Evolutionary conservation across 2,113 vertebrate genomes (phyloP).

Genomic region (Numenius arquata): DNA sequence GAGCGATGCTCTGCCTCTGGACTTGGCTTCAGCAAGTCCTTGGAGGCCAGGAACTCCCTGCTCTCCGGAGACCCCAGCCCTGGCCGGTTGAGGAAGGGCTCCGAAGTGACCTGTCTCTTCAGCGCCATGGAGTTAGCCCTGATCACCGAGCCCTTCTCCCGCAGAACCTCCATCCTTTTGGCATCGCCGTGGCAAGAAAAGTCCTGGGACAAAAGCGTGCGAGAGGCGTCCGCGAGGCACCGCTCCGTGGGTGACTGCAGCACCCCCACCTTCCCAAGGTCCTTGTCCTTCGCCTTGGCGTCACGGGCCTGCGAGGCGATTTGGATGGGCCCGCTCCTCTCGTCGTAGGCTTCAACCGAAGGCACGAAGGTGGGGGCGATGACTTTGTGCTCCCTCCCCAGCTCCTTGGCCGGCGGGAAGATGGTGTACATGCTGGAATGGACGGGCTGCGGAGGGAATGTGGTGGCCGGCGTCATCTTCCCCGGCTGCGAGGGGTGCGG

Average conservation of each 20-base stretch:
- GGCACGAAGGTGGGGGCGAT: constrained; percentile 94
- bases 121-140: constrained; percentile 81
- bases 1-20: constrained; percentile 75
- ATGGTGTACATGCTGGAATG: constrained; percentile 79
- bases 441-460: constrained; percentile 74
- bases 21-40: constrained; percentile 81
- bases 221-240: constrained; percentile 66
- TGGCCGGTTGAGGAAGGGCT: constrained; percentile 74
- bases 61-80: constrained; percentile 80
- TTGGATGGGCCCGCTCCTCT: constrained; percentile 89
- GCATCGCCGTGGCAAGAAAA: constrained; percentile 74
- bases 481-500: constrained; percentile 65
- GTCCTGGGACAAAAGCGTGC: constrained; percentile 74
- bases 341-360: constrained; percentile 93
- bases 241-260: constrained; percentile 78
- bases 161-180: constrained; percentile 74
- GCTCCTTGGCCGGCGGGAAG: constrained; percentile 80
- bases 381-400: constrained; percentile 88
- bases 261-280: constrained; percentile 71
- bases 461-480: constrained; percentile 62
- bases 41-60: constrained; percentile 78
- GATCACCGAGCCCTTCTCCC: constrained; percentile 91
- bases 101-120: constrained; percentile 77
- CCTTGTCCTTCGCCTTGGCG: constrained; percentile 80
- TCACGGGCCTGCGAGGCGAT: constrained; percentile 92